Percentiles rank a stretch among this genome's conserved stretches.
phyloP scores from a whole-genome alignment of 2,113 vertebrate genomes.

The Clinocottus analis region DNA sequence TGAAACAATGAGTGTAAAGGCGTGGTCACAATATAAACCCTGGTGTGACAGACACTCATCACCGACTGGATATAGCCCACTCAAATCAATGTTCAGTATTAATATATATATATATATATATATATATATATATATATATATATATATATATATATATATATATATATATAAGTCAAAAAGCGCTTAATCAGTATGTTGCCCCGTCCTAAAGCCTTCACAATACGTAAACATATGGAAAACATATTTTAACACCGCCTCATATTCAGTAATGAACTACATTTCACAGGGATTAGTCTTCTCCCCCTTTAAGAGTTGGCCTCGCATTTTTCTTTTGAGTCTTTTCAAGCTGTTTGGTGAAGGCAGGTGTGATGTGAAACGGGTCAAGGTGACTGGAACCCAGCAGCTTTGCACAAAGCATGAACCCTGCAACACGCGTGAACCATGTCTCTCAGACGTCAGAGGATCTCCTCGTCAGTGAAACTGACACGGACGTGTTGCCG shows the following conservation, averaged over 20 bases:
- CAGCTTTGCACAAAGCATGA: not conserved
- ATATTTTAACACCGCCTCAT: not conserved
- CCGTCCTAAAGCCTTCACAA: not conserved
- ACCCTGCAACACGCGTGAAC: not conserved
- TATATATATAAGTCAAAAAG: not conserved
- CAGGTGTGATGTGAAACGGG: constrained; percentile 7
- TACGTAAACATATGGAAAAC: not conserved
- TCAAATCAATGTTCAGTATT: not conserved
- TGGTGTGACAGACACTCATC: not conserved
- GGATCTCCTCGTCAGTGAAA: constrained; percentile 1
- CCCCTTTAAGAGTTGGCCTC: not conserved
- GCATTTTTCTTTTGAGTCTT: not conserved
- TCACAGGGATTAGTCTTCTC: constrained; percentile 1
- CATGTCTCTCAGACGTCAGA: not conserved
- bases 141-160: not conserved
- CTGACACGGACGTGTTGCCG: constrained; percentile 2
- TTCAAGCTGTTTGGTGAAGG: not conserved
- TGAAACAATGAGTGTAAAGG: not conserved
- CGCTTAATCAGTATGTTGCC: not conserved
- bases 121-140: not conserved
- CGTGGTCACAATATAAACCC: not conserved
- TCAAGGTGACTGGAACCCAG: not conserved
- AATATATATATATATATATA: not conserved
- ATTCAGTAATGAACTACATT: not conserved
- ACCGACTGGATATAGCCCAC: not conserved